Conservation (phyloP, 2,113 vertebrate genomes). For the Columba janthina region DNA sequence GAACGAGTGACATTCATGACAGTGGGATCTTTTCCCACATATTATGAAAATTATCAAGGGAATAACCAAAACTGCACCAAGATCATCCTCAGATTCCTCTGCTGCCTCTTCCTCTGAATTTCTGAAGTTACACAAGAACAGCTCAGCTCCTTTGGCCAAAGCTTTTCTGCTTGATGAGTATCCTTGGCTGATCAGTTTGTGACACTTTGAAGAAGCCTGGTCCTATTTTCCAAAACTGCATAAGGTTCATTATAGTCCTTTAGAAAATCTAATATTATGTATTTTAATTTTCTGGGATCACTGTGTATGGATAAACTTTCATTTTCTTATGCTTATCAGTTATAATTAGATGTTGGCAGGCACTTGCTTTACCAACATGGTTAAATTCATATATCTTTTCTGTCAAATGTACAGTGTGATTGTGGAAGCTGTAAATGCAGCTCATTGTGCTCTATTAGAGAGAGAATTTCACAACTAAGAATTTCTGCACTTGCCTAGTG, state of each 20-base stretch:
- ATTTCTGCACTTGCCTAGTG: conserved; percentile 47
- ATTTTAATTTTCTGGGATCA: background rate
- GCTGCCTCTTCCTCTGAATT: background rate
- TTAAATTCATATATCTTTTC: conserved; percentile 11
- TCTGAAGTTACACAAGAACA: background rate
- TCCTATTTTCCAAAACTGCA: background rate
- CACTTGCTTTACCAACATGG: background rate
- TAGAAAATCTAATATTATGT: background rate
- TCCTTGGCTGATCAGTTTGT: background rate
- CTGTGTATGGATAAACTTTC: background rate
- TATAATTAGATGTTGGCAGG: background rate
- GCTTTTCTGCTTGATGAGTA: background rate
- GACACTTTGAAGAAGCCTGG: background rate
- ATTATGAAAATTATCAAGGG: background rate
- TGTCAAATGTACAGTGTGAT: conserved; percentile 12
- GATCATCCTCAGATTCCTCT: background rate
- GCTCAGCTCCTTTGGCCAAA: background rate
- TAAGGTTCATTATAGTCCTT: background rate
- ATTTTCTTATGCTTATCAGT: background rate
- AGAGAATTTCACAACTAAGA: conserved; percentile 60
- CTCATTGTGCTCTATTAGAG: conserved; percentile 41
- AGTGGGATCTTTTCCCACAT: background rate
- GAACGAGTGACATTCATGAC: background rate
- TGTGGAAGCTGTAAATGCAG: conserved; percentile 65
- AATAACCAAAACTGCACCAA: background rate